phyloP scores from a whole-genome alignment of 1,140 invertebrate genomes.

The Penaeus japonicus region DNA sequence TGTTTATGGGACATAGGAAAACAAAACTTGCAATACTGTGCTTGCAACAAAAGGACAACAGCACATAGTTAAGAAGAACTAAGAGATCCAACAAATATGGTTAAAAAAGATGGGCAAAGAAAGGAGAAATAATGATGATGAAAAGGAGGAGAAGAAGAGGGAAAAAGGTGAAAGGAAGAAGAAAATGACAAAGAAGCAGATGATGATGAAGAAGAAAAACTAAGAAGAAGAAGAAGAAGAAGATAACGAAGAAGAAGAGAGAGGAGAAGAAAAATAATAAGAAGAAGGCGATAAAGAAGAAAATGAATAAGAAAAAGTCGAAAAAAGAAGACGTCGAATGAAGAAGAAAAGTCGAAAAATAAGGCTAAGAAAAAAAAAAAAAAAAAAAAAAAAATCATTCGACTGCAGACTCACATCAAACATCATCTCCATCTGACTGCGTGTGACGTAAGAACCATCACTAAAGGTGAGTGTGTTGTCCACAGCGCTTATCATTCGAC shows the following conservation, averaged over 20 bases:
- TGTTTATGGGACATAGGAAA: too few species aligned
- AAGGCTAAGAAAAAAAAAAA: neutral
- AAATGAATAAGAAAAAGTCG: neutral
- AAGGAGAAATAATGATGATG: neutral
- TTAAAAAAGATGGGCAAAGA: slow-evolving; percentile 16
- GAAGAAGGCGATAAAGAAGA: neutral
- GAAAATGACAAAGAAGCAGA: neutral
- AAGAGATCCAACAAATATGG: too few species aligned
- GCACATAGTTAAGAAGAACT: too few species aligned
- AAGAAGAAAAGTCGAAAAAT: slow-evolving; percentile 23
- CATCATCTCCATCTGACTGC: slow-evolving; percentile 87
- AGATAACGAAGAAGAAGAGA: neutral
- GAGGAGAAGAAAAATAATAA: neutral
- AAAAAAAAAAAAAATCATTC: neutral
- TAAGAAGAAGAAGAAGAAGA: neutral
- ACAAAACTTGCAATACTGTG: too few species aligned
- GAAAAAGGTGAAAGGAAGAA: neutral
- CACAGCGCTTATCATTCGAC: slow-evolving; percentile 76
- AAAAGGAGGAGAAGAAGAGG: too few species aligned
- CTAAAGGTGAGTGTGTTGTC: slow-evolving; percentile 87
- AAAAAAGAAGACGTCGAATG: too few species aligned
- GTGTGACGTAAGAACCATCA: slow-evolving; percentile 86
- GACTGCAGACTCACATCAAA: slow-evolving; percentile 82
- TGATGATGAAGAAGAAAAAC: neutral
- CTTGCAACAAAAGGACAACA: too few species aligned